These are phyloP conservation scores for Alcedo quadribrachys DNA, from an alignment of 2,797 vertebrate genomes.

Conservation along the genomic window DNA sequence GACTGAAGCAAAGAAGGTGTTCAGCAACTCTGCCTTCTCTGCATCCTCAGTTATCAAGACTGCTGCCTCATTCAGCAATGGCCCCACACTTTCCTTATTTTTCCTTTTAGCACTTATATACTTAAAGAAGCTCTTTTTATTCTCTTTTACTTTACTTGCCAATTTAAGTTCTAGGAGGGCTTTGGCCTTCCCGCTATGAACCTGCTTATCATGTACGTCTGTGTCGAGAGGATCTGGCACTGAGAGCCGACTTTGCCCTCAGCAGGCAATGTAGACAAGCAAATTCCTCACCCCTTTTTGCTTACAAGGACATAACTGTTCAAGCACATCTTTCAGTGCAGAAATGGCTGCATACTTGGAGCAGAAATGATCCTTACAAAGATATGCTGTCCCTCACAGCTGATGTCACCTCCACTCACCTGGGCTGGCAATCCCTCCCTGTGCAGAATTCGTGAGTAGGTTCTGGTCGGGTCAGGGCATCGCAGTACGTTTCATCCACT, in stretches of 20 bases:
- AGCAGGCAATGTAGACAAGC: not conserved
- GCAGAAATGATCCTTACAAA: not conserved
- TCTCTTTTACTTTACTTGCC: too few species aligned
- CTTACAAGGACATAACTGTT: not conserved
- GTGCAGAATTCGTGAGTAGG: conserved; percentile 89
- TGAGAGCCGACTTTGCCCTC: not conserved
- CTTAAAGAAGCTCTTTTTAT: too few species aligned
- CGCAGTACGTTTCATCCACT: conserved; percentile 88
- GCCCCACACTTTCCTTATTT: too few species aligned
- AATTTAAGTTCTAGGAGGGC: too few species aligned
- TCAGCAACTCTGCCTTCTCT: too few species aligned
- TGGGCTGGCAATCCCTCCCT: conserved; percentile 88
- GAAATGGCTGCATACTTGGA: not conserved
- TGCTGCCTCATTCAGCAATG: too few species aligned
- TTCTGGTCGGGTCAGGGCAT: conserved; percentile 86
- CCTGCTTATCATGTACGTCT: accelerated
- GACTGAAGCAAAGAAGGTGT: too few species aligned
- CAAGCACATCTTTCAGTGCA: not conserved
- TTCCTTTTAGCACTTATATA: too few species aligned
- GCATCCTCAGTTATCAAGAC: too few species aligned
- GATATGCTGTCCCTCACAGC: accelerated
- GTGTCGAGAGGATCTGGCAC: not conserved
- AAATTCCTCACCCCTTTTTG: not conserved
- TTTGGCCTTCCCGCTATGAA: not conserved
- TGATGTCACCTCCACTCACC: conserved; percentile 73